These are phyloP conservation scores for Chionoecetes opilio DNA, from an alignment of 1,140 invertebrate genomes.

Conservation along the genomic window DNA sequence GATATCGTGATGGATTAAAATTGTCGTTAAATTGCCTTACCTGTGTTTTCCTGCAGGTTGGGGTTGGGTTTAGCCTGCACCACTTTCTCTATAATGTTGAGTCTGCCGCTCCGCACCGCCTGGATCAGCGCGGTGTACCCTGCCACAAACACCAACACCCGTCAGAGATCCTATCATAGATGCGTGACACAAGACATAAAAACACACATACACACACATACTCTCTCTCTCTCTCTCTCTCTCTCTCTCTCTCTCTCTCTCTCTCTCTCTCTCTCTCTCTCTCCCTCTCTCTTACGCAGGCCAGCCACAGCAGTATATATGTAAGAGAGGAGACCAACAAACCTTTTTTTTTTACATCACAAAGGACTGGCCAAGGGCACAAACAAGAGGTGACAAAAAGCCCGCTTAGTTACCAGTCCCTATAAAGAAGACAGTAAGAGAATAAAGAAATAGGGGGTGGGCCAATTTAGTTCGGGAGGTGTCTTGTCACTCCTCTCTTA, in stretches of 20 bases:
- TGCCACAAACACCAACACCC: not conserved
- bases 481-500: too few relatives aligned
- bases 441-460: too few relatives aligned
- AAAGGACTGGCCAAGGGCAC: too few relatives aligned
- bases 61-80: constrained; percentile 36
- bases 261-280: not conserved
- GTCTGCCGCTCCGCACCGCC: constrained; percentile 6
- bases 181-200: too few relatives aligned
- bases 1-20: not conserved
- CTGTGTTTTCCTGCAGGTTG: constrained; percentile 40
- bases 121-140: constrained; percentile 55
- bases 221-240: constrained; percentile 37
- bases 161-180: not conserved
- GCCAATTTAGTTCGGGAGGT: too few relatives aligned
- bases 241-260: constrained; percentile 50
- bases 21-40: not conserved
- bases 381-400: too few relatives aligned
- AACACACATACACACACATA: not conserved
- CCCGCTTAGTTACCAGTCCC: too few relatives aligned
- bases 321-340: too few relatives aligned
- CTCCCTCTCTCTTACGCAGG: not conserved
- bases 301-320: too few relatives aligned
- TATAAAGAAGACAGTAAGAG: too few relatives aligned
- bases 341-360: too few relatives aligned
- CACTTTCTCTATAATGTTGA: not conserved